Conservation (phyloP, 2,888 invertebrate species). For the Proisotoma minuta region DNA sequence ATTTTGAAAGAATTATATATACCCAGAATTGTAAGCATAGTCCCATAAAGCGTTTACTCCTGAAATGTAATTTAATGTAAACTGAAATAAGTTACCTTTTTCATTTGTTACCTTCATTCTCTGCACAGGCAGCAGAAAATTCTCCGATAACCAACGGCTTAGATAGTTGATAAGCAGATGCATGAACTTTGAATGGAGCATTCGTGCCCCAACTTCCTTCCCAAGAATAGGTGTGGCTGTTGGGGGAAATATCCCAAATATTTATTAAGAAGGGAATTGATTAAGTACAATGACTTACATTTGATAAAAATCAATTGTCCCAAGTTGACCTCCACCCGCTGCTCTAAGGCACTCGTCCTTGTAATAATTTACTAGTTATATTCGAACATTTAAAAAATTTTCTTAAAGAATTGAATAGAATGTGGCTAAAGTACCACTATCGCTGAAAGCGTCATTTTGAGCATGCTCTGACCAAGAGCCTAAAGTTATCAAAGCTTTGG, state of each 20-base stretch:
- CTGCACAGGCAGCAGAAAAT: conserved; percentile 43
- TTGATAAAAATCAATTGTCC: conserved; percentile 48
- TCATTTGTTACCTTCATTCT: conserved; percentile 22
- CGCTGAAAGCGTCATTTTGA: conserved; percentile 46
- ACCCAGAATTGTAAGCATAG: conserved; percentile 35
- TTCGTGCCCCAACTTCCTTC: conserved; percentile 45
- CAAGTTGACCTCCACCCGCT: conserved; percentile 38
- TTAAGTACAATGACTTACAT: conserved; percentile 31
- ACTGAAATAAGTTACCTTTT: not conserved
- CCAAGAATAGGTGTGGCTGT: conserved; percentile 47
- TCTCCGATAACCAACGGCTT: conserved; percentile 49
- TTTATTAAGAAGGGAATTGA: not conserved
- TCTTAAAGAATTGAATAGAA: not conserved
- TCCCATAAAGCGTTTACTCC: conserved; percentile 37
- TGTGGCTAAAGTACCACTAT: conserved; percentile 37
- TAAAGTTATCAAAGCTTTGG: conserved; percentile 46
- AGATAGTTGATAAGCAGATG: conserved; percentile 37
- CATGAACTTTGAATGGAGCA: conserved; percentile 44
- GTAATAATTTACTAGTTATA: conserved; percentile 39
- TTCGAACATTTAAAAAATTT: not conserved
- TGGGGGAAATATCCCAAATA: not conserved
- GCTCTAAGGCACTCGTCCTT: conserved; percentile 39
- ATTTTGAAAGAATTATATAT: no score
- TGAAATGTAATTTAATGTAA: no score
- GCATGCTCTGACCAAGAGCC: conserved; percentile 48